These are phyloP conservation scores for Caenorhabditis wallacei DNA, from an alignment of 2,888 invertebrate genomes.

Conservation along the genomic window DNA sequence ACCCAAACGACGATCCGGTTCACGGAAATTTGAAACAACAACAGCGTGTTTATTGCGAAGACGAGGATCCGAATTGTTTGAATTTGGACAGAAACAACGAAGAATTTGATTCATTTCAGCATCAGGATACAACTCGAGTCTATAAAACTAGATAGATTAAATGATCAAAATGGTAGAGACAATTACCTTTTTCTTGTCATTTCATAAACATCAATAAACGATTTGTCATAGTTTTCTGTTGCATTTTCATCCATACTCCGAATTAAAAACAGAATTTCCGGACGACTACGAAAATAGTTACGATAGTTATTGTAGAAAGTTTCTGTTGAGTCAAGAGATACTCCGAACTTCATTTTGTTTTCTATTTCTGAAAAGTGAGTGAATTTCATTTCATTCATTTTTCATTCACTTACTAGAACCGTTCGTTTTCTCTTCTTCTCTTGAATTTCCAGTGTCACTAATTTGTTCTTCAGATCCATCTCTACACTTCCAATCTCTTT, in stretches of 20 bases:
- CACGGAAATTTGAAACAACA: conserved; percentile 60
- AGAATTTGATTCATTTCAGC: conserved; percentile 41
- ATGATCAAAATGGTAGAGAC: background rate
- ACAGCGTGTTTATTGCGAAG: conserved; percentile 38
- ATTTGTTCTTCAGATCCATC: conserved; percentile 10
- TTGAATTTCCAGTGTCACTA: background rate
- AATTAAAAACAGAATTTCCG: conserved; percentile 34
- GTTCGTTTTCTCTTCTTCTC: background rate
- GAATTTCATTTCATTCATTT: background rate
- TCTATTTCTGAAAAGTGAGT: conserved; percentile 9
- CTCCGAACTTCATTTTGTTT: background rate
- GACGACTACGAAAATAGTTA: conserved; percentile 49
- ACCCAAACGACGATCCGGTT: conserved; percentile 61
- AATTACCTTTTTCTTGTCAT: conserved; percentile 41
- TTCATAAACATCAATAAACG: conserved; percentile 60
- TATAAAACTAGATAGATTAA: background rate
- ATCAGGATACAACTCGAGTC: conserved; percentile 35
- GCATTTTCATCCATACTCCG: conserved; percentile 13
- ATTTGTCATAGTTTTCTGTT: conserved; percentile 24
- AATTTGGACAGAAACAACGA: background rate
- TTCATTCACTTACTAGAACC: conserved; percentile 11
- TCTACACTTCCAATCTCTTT: conserved; percentile 2
- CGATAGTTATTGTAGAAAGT: conserved; percentile 44
- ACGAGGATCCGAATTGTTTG: conserved; percentile 22
- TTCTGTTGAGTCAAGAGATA: conserved; percentile 22